Conservation (phyloP, 2,888 invertebrate genomes). For the Stenurella melanura region DNA sequence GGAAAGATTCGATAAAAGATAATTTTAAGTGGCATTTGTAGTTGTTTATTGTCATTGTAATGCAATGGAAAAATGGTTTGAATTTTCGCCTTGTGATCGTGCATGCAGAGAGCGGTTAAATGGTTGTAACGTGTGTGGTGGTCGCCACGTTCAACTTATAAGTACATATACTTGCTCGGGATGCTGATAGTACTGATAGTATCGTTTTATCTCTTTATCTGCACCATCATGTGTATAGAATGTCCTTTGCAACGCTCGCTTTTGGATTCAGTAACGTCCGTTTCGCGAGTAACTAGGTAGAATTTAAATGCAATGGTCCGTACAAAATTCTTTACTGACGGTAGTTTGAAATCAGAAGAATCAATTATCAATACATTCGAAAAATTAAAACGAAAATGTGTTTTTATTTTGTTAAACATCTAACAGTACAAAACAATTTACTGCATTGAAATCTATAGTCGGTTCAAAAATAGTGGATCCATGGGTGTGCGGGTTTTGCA, state of each 20-base stretch:
- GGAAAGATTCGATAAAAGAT: constrained; percentile 56
- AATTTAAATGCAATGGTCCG: neutral
- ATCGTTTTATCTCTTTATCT: constrained; percentile 55
- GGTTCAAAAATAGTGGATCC: too few species aligned
- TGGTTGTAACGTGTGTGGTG: constrained; percentile 65
- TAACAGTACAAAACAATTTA: too few species aligned
- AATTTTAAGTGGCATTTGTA: constrained; percentile 55
- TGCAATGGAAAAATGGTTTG: constrained; percentile 49
- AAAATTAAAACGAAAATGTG: too few species aligned
- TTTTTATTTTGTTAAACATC: too few species aligned
- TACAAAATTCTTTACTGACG: neutral
- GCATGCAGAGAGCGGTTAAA: constrained; percentile 60
- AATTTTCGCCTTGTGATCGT: constrained; percentile 62
- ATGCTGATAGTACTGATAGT: constrained; percentile 43
- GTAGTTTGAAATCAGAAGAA: too few species aligned
- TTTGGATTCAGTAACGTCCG: neutral
- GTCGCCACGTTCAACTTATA: constrained; percentile 49
- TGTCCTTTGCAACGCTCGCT: neutral
- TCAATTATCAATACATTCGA: too few species aligned
- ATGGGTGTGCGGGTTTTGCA: too few species aligned
- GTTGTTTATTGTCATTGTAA: constrained; percentile 55
- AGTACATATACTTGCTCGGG: constrained; percentile 39
- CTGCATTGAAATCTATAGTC: too few species aligned
- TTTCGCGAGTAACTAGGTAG: neutral
- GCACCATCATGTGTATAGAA: constrained; percentile 47